Evolutionary conservation across 2,888 invertebrate species (phyloP), one percentile per base, ranked within the genome.

Genomic region (Phengaris arion): DNA sequence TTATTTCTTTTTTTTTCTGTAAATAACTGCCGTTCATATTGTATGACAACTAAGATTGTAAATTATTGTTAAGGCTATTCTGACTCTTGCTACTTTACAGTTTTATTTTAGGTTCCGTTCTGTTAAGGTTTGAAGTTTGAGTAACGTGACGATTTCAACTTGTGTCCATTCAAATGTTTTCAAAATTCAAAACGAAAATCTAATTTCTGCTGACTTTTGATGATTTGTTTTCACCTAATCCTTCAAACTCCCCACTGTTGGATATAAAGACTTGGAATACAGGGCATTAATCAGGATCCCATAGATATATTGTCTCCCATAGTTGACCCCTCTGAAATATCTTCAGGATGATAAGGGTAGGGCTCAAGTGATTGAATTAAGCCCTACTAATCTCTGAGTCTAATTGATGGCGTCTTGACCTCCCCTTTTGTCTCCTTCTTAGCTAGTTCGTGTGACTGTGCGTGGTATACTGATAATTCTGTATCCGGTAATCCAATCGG

Each of bases 301-400:
- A 64, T 64, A 64, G 64, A 64, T 64, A 64, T 64, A 64, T 64
- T 45, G 64, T 64, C 35, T 12, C 13, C 64, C 64, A 64, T 45
- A 64, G 64, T 64, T 64, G 64, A 64, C 64, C 64, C 64, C 64
- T 64, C 64, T 64, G 64, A 64, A 64, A 64, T 64, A 64, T 64
- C 64, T 64, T 64, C 64, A 64, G 64, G 64, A 64, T 64, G 64
- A 64, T 64, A 64, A 64, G 64, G 64, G 64, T 64, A 64, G 35
- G 64, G 64, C 64, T 64, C 35, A 64, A 64, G 64, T 64, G 64
- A 64, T 64, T 64, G 64, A 64, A 64, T 64, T 64, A 64, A 64
- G 64, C 64, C 35, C 12, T 12, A 64, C 64, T 64, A 64, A 64
- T 64, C 64, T 64, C 64, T 64, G 64, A 64, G 64, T 64, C 64